phyloP scores from a whole-genome alignment of 2,113 vertebrate genomes.

The Upupa epops region DNA sequence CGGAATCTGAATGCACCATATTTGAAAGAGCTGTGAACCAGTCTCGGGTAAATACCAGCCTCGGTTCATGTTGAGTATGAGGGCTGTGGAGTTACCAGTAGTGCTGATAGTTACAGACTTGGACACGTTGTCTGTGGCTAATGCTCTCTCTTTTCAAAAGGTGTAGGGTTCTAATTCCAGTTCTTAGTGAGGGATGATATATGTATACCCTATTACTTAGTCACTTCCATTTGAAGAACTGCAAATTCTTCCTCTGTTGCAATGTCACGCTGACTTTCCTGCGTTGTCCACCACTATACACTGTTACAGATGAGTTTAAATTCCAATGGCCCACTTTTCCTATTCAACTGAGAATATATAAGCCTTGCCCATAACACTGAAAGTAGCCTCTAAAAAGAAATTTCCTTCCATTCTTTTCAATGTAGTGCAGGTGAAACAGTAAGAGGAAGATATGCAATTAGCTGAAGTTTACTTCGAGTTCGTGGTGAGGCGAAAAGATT shows the following conservation, averaged over 20 bases:
- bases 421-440: not conserved
- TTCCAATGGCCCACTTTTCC: not conserved
- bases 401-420: not conserved
- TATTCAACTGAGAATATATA: not conserved
- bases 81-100: not conserved
- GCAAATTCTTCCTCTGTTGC: not conserved
- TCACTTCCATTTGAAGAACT: not conserved
- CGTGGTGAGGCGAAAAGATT: not conserved
- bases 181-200: not conserved
- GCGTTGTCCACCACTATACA: not conserved
- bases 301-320: not conserved
- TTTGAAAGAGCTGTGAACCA: constrained; percentile 3
- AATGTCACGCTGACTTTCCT: constrained; percentile 5
- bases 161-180: not conserved
- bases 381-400: not conserved
- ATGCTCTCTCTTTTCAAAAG: not conserved
- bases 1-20: not conserved
- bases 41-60: not conserved
- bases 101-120: not conserved
- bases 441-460: not conserved
- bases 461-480: not conserved
- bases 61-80: not conserved
- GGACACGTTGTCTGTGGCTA: not conserved
- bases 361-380: not conserved
- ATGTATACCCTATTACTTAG: not conserved